Percentiles rank a stretch among this genome's conserved stretches.
Conservation (phyloP, 2,113 vertebrate genomes). For the Ranitomeya variabilis region DNA sequence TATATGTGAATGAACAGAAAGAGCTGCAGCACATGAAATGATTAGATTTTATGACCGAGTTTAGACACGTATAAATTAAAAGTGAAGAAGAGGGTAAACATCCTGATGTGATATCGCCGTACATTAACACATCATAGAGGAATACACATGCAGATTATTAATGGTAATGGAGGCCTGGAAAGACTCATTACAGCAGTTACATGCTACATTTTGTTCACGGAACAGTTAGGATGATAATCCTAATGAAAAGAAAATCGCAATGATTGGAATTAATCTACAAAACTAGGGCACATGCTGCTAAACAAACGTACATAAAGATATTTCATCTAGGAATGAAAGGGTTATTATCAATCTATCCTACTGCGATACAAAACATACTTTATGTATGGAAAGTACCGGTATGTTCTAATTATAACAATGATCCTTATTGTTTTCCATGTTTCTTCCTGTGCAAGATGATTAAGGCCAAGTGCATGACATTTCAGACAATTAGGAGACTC, state of each 20-base stretch:
- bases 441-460: slow-evolving; percentile 33
- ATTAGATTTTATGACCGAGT: slow-evolving; percentile 3
- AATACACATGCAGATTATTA: slow-evolving; percentile 25
- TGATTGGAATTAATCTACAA: slow-evolving; percentile 10
- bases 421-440: slow-evolving; percentile 34
- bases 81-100: slow-evolving; percentile 28
- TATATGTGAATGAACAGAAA: slow-evolving; percentile 38
- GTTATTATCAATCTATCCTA: not conserved
- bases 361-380: not conserved
- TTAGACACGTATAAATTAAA: slow-evolving; percentile 28
- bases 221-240: not conserved
- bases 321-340: not conserved
- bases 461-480: slow-evolving; percentile 42
- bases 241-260: slow-evolving; percentile 6
- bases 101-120: not conserved
- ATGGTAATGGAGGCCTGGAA: not conserved
- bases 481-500: slow-evolving; percentile 44
- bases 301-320: not conserved
- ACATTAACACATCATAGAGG: slow-evolving; percentile 12
- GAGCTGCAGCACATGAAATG: slow-evolving; percentile 35
- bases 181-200: slow-evolving; percentile 4
- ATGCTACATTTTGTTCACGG: not conserved
- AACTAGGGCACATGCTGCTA: not conserved
- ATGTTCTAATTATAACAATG: slow-evolving; percentile 14
- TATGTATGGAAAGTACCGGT: slow-evolving; percentile 25